Base-by-base conservation (phyloP, 2,113 vertebrate genomes). In the Datnioides undecimradiatus region DNA sequence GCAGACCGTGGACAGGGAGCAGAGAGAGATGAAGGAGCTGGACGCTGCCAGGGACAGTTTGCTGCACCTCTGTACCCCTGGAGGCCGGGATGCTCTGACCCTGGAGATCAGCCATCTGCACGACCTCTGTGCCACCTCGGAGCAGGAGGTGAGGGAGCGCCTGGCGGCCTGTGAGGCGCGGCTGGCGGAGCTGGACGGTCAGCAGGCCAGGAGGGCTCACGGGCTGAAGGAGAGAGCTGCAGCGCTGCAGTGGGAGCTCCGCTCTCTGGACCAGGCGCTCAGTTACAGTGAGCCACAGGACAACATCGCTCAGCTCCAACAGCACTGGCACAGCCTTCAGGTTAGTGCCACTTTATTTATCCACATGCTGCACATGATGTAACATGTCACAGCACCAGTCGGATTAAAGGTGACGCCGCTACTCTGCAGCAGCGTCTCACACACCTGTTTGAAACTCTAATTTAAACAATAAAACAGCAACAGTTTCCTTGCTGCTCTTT, bases 291-390 rank as follows among this genome's bases (percentile, higher is more conserved):
- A 90, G 40, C 82, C 83, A 2, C 91, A 76, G 40, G 48, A 82
- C 46, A 90, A 87, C 60, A 82, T 95, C 8, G 33, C 48, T 46
- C 93, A 93, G 82, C 88, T 95, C 2, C 88, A 93, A 16, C 90
- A 93, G 67, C 93, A 89, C 85, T 95, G 94, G 94, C 41, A 86
- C 70, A 89, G 87, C 76, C 90, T 95, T 0, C 91, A 95, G 94
- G 95, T 95, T 41, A 29, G 5, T 57, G 36, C n/a, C 8, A 6
- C 6, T 65, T 10, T 17, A 16, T 73, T 43, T 43, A 34, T 27
- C 13, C 14, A 17, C n/a, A n/a, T n/a, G n/a, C n/a, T n/a, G 6
- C n/a, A 40, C 2, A 25, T 11, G 21, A 51, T 36, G 13, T 51
- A n/a, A 48, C 2, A 0, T n/a, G n/a, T n/a, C n/a, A n/a, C n/a